Evolutionary conservation across 2,113 vertebrate genomes (phyloP).

Genomic region (Paedocypris sp.): DNA sequence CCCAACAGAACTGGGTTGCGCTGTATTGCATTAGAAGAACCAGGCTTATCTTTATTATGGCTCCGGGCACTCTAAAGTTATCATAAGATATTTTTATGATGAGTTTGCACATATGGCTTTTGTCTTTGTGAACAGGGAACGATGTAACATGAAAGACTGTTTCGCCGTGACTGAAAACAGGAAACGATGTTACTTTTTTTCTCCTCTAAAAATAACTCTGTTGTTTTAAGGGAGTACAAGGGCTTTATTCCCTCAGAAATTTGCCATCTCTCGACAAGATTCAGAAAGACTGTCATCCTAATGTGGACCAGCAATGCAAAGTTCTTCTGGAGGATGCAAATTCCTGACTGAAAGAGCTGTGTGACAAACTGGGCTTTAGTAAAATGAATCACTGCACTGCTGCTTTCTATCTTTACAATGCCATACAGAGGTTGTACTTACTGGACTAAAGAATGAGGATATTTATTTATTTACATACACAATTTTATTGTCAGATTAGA

Average conservation of each 20-base stretch:
- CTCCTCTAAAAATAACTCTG: not conserved
- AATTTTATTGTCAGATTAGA: constrained; percentile 16
- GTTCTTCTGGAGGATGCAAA: constrained; percentile 2
- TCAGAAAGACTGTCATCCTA: not conserved
- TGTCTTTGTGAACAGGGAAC: constrained; percentile 22
- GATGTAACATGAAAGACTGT: constrained; percentile 14
- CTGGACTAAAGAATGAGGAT: not conserved
- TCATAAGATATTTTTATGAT: constrained; percentile 30
- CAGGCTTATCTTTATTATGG: constrained; percentile 30
- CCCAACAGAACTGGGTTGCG: not conserved
- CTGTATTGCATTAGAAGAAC: constrained; percentile 28
- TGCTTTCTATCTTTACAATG: constrained; percentile 19
- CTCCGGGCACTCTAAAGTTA: constrained; percentile 15
- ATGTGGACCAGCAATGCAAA: not conserved
- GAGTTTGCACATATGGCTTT: constrained; percentile 35
- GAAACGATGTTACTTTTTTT: not conserved
- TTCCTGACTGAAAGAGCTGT: constrained; percentile 2
- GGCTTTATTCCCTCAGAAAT: not conserved
- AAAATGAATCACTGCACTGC: constrained; percentile 22
- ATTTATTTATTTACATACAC: constrained; percentile 6
- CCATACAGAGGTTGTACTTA: constrained; percentile 6
- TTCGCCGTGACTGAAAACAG: not conserved
- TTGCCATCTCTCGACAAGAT: constrained; percentile 8
- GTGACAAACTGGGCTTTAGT: constrained; percentile 7
- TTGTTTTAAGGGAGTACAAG: constrained; percentile 1